Evolutionary conservation across 2,113 vertebrate genomes (phyloP).

Genomic region (Prolemur simus): DNA sequence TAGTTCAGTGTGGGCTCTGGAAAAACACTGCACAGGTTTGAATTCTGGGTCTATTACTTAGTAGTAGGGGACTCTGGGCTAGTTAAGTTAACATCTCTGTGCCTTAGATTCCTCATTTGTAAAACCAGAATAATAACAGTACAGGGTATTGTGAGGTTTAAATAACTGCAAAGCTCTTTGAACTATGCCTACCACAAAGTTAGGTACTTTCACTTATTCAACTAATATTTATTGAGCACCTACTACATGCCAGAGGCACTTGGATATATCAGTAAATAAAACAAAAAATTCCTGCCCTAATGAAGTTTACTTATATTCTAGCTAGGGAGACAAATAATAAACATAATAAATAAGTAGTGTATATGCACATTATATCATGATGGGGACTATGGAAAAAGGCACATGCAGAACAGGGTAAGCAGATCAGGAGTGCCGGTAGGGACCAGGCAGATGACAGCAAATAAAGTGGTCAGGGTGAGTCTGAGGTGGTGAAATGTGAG

Average conservation of each 20-base stretch:
- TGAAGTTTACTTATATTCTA: not conserved
- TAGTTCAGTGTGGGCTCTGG: not conserved
- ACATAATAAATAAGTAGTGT: not conserved
- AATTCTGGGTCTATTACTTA: not conserved
- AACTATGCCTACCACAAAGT: not conserved
- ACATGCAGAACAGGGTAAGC: not conserved
- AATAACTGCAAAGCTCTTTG: slow-evolving; percentile 37
- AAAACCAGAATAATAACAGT: slow-evolving; percentile 38
- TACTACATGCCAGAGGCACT: not conserved
- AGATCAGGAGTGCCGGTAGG: not conserved
- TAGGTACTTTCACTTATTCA: not conserved
- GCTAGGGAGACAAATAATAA: not conserved
- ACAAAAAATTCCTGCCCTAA: not conserved
- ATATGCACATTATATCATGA: not conserved
- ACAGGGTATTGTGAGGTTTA: not conserved
- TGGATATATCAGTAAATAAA: not conserved
- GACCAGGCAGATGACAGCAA: not conserved
- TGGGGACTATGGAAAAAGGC: not conserved
- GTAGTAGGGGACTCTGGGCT: not conserved
- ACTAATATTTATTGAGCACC: not conserved
- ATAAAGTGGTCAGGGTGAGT: not conserved
- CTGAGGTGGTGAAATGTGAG: slow-evolving; percentile 9
- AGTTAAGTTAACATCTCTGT: not conserved
- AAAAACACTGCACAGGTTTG: not conserved
- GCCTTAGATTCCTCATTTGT: not conserved